Evolutionary conservation across 2,113 vertebrate species (phyloP).

Genomic region (western clawed frog (Xenopus tropicalis)): UCB_Xtro_10.0 CM004447.2:121350501-121351000

Average conservation of each 20-base stretch:
- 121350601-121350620: constrained; percentile 99
- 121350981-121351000: constrained; percentile 55
- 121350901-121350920: constrained; percentile 43
- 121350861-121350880: constrained; percentile 50
- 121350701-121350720: constrained; percentile 73
- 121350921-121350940: constrained; percentile 47
- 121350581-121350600: constrained; percentile 95
- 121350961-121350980: constrained; percentile 48
- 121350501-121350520: constrained; percentile 79
- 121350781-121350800: constrained; percentile 62
- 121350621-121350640: constrained; percentile 99
- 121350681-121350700: constrained; percentile 78
- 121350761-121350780: constrained; percentile 76
- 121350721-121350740: constrained; percentile 79
- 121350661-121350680: constrained; percentile 98
- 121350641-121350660: constrained; percentile 92
- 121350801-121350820: constrained; percentile 54
- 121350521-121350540: constrained; percentile 60
- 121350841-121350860: constrained; percentile 54
- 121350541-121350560: constrained; percentile 74
- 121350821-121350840: constrained; percentile 63
- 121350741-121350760: constrained; percentile 72
- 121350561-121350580: constrained; percentile 90
- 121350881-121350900: constrained; percentile 40
- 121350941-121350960: constrained; percentile 34